Evolutionary conservation across 2,888 invertebrate species (phyloP).

Genomic region (Syrista parreyssii): DNA sequence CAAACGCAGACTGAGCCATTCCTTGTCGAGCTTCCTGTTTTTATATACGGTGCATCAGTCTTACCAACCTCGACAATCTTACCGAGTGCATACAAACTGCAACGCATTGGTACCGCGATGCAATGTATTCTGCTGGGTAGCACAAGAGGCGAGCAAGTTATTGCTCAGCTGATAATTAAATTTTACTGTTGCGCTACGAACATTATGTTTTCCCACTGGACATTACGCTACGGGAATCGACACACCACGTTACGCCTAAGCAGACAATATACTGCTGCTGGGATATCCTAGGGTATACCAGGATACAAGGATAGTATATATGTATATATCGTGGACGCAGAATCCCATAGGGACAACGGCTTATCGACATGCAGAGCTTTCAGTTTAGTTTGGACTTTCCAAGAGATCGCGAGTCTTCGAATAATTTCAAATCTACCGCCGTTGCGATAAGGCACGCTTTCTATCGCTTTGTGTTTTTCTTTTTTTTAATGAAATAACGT

Average conservation of each 20-base stretch:
- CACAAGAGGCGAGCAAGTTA: constrained; percentile 7
- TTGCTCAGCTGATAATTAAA: constrained; percentile 14
- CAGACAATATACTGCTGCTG: neutral
- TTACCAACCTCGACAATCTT: neutral
- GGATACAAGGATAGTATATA: neutral
- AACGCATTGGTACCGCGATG: neutral
- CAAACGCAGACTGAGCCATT: constrained; percentile 11
- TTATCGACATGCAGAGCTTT: neutral
- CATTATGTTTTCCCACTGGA: neutral
- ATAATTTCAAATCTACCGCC: neutral
- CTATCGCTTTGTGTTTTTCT: neutral
- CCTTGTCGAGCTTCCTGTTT: constrained; percentile 5
- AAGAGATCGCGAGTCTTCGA: neutral
- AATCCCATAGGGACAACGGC: neutral
- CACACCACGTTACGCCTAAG: neutral
- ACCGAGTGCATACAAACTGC: neutral
- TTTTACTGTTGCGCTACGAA: constrained; percentile 10
- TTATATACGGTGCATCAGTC: constrained; percentile 10
- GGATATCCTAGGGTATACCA: neutral
- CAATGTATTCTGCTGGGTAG: neutral
- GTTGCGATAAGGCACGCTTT: neutral
- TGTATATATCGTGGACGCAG: neutral
- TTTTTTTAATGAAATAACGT: neutral
- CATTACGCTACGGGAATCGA: neutral
- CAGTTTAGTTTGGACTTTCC: neutral